Conservation (phyloP, 2,113 vertebrate genomes). For the Apodemus sylvaticus region DNA sequence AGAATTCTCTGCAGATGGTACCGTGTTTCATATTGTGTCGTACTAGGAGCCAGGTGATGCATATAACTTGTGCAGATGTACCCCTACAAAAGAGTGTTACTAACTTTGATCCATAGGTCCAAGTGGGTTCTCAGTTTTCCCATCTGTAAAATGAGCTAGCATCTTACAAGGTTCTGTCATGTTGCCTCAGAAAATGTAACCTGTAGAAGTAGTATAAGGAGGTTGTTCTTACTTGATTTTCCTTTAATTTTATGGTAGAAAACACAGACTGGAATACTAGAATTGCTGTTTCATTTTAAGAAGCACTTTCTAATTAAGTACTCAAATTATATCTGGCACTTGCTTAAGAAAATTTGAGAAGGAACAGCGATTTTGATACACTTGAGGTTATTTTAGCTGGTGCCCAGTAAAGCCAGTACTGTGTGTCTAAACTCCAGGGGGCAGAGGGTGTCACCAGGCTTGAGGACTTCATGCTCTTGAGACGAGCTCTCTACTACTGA, state of each 20-base stretch:
- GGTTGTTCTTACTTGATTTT: slow-evolving; percentile 23
- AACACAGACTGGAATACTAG: neutral
- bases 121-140: slow-evolving; percentile 2
- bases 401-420: neutral
- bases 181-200: slow-evolving; percentile 21
- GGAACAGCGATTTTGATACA: neutral
- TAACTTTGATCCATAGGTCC: neutral
- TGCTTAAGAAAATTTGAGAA: slow-evolving; percentile 34
- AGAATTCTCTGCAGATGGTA: neutral
- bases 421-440: neutral
- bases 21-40: neutral
- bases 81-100: neutral
- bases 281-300: slow-evolving; percentile 53
- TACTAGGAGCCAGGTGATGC: neutral
- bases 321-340: slow-evolving; percentile 42
- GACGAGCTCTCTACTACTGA: neutral
- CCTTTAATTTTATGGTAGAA: slow-evolving; percentile 14
- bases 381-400: neutral
- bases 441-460: no score
- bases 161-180: neutral
- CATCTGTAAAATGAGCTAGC: neutral
- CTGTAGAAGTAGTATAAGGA: neutral
- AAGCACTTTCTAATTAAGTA: slow-evolving; percentile 50
- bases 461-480: neutral
- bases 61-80: neutral